These are phyloP conservation scores for Thymelicus acteon DNA, from an alignment of 2,888 invertebrate species.

Conservation along the genomic window DNA sequence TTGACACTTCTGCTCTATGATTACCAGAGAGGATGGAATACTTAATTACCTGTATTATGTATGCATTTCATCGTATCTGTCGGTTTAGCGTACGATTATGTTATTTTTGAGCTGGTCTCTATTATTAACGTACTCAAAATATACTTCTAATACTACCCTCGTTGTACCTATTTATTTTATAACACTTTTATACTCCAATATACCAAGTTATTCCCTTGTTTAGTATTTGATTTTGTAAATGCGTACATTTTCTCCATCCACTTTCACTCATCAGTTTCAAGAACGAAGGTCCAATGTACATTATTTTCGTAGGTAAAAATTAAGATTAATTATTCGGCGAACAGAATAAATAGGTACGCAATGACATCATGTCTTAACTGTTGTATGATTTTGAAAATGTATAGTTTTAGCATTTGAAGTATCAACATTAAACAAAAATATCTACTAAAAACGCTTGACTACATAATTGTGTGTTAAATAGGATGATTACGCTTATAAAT, in stretches of 20 bases:
- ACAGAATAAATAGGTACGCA: constrained; percentile 48
- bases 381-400: constrained; percentile 61
- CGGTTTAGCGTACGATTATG: constrained; percentile 59
- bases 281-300: constrained; percentile 74
- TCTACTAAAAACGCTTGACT: constrained; percentile 72
- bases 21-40: constrained; percentile 54
- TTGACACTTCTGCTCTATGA: constrained; percentile 19
- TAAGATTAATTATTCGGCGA: constrained; percentile 65
- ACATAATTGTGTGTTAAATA: constrained; percentile 77
- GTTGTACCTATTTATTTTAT: constrained; percentile 23
- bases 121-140: constrained; percentile 77
- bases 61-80: constrained; percentile 75
- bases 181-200: constrained; percentile 38
- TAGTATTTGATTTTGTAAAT: constrained; percentile 57
- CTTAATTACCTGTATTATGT: constrained; percentile 69
- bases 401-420: constrained; percentile 56
- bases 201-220: constrained; percentile 63
- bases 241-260: constrained; percentile 50
- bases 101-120: constrained; percentile 80
- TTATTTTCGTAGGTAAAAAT: constrained; percentile 76
- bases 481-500: constrained; percentile 78
- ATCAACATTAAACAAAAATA: constrained; percentile 66
- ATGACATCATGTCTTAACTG: constrained; percentile 64
- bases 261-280: constrained; percentile 62
- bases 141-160: constrained; percentile 53